Evolutionary conservation across 2,888 invertebrate species (phyloP).

Genomic region (Caenorhabditis sulstoni): DNA sequence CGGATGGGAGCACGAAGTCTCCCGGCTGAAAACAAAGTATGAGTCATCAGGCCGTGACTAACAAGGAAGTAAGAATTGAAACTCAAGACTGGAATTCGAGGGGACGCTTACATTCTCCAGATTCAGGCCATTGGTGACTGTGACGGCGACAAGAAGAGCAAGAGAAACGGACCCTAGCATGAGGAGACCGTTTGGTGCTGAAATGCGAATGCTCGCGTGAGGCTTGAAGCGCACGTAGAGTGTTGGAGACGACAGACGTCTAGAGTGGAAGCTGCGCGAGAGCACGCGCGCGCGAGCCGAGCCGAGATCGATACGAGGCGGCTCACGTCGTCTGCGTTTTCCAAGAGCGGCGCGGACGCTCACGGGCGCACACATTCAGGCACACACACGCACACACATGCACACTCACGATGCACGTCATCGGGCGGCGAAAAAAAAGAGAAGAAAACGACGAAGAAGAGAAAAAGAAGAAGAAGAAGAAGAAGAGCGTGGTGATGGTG

Average conservation of each 20-base stretch:
- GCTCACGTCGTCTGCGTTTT: conserved; percentile 23
- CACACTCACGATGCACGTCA: conserved; percentile 28
- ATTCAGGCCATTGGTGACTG: conserved; percentile 41
- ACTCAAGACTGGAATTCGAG: not conserved
- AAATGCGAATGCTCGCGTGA: conserved; percentile 26
- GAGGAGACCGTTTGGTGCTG: conserved; percentile 28
- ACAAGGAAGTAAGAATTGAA: not conserved
- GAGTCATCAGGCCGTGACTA: not conserved
- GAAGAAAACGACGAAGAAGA: not conserved
- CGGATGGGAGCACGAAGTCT: conserved; percentile 65
- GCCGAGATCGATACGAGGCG: conserved; percentile 12
- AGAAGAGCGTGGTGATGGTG: conserved; percentile 10
- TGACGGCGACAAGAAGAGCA: conserved; percentile 26
- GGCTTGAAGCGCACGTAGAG: not conserved
- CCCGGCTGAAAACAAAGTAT: conserved; percentile 30
- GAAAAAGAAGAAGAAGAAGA: conserved; percentile 5
- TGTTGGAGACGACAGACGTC: conserved; percentile 7
- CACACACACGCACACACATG: not conserved
- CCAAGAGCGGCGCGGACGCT: conserved; percentile 10
- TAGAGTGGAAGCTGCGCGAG: conserved; percentile 2
- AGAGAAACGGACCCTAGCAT: conserved; percentile 45
- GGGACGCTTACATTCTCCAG: conserved; percentile 46
- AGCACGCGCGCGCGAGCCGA: not conserved
- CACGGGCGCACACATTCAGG: not conserved
- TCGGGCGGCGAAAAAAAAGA: not conserved